These are phyloP conservation scores for Microtus richardsoni DNA, from an alignment of 2,113 vertebrate genomes.

Conservation along the genomic window DNA sequence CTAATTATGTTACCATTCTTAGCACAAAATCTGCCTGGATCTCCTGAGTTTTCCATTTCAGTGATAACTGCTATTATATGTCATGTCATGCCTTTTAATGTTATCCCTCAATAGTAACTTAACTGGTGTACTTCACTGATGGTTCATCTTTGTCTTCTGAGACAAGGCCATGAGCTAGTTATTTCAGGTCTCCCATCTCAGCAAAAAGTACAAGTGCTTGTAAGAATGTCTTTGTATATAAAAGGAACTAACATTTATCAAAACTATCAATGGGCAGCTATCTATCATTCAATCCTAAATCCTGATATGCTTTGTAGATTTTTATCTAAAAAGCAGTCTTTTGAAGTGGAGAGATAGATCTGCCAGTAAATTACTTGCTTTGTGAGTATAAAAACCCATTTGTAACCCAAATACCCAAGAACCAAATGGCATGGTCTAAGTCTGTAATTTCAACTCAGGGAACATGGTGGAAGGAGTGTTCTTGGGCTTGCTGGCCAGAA, in stretches of 20 bases:
- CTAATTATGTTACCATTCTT: slow-evolving; percentile 58
- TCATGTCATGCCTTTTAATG: slow-evolving; percentile 56
- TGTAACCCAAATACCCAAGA: not conserved
- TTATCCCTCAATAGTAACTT: slow-evolving; percentile 15
- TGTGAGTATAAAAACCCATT: not conserved
- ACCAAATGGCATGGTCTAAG: too few species aligned
- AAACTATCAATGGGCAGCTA: not conserved
- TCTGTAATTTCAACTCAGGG: not conserved
- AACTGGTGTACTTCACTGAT: slow-evolving; percentile 11
- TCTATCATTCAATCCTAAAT: not conserved
- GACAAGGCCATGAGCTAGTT: slow-evolving; percentile 25
- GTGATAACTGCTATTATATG: slow-evolving; percentile 51
- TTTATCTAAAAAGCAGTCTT: not conserved
- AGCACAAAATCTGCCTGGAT: slow-evolving; percentile 39
- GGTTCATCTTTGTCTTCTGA: slow-evolving; percentile 52
- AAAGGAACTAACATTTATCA: not conserved
- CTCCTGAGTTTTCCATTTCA: slow-evolving; percentile 26
- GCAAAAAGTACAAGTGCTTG: slow-evolving; percentile 20
- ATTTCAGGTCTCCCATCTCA: not conserved
- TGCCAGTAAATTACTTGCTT: not conserved
- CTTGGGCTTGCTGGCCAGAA: not conserved
- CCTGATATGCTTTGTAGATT: slow-evolving; percentile 8
- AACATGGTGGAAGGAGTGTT: not conserved
- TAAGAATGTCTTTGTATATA: not conserved
- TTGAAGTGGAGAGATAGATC: not conserved